Percentiles rank a stretch among this genome's conserved stretches.
These are phyloP conservation scores for Ctena decussata DNA, from an alignment of 2,888 invertebrate species.

Conservation along the genomic window DNA sequence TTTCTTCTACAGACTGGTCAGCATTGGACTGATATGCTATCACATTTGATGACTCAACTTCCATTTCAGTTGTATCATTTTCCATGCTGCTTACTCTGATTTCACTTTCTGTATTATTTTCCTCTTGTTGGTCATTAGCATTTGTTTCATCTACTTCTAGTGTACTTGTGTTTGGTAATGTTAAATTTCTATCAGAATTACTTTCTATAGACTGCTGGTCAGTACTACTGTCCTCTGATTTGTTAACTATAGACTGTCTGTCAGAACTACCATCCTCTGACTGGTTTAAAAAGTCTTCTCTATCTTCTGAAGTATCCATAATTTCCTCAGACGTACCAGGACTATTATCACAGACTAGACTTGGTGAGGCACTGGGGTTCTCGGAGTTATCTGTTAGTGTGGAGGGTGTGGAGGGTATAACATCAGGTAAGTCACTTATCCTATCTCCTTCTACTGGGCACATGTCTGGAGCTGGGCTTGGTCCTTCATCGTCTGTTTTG, in stretches of 20 bases:
- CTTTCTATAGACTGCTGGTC: not conserved
- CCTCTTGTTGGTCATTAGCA: not conserved
- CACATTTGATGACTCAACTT: not conserved
- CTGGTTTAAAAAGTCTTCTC: not conserved
- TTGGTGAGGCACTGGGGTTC: not conserved
- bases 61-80: not conserved
- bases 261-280: not conserved
- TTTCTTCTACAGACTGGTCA: constrained; percentile 69
- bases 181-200: too few relatives aligned
- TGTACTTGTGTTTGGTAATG: too few relatives aligned
- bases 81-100: not conserved
- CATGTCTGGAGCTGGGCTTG: not conserved
- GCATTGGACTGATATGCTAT: constrained; percentile 30
- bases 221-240: not conserved
- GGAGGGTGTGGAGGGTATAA: not conserved
- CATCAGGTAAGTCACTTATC: not conserved
- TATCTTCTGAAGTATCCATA: not conserved
- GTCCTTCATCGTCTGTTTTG: not conserved
- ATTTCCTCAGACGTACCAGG: not conserved
- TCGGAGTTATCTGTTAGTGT: not conserved
- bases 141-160: not conserved
- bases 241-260: not conserved
- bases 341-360: constrained; percentile 10
- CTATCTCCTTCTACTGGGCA: not conserved
- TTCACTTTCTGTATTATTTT: not conserved